These are phyloP conservation scores for Calidris pugnax DNA, from an alignment of 2,113 vertebrate genomes.

Conservation along the genomic window DNA sequence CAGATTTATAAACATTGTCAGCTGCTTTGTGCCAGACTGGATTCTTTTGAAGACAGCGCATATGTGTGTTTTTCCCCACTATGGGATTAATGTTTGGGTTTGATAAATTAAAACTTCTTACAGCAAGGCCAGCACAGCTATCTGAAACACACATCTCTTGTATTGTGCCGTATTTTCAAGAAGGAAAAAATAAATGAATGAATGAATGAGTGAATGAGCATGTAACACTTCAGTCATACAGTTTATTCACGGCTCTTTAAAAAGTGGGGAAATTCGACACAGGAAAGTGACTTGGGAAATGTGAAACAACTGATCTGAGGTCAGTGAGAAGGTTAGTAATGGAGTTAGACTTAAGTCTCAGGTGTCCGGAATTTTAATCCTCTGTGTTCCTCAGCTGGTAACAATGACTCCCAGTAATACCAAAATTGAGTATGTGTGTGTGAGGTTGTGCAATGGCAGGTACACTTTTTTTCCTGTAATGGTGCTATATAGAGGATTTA, in stretches of 20 bases:
- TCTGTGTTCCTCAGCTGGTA: background rate
- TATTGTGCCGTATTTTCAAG: background rate
- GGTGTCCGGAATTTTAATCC: background rate
- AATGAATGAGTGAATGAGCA: background rate
- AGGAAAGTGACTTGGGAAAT: background rate
- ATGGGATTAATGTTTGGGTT: background rate
- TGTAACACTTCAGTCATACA: background rate
- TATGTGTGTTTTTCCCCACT: background rate
- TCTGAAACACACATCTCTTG: background rate
- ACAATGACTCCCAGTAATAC: background rate
- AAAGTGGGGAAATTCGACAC: background rate
- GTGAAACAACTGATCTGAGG: background rate
- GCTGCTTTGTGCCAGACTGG: background rate
- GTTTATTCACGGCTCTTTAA: conserved; percentile 15
- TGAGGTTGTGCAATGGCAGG: background rate
- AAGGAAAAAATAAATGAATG: background rate
- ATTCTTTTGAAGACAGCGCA: background rate
- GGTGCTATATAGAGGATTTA: background rate
- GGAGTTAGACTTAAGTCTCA: background rate
- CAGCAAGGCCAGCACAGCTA: background rate
- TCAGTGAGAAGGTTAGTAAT: background rate
- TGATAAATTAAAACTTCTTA: background rate
- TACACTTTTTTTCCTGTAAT: background rate
- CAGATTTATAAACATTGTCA: background rate
- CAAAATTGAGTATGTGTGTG: background rate